phyloP scores from a whole-genome alignment of 2,113 vertebrate species.

The Deroptyus accipitrinus region DNA sequence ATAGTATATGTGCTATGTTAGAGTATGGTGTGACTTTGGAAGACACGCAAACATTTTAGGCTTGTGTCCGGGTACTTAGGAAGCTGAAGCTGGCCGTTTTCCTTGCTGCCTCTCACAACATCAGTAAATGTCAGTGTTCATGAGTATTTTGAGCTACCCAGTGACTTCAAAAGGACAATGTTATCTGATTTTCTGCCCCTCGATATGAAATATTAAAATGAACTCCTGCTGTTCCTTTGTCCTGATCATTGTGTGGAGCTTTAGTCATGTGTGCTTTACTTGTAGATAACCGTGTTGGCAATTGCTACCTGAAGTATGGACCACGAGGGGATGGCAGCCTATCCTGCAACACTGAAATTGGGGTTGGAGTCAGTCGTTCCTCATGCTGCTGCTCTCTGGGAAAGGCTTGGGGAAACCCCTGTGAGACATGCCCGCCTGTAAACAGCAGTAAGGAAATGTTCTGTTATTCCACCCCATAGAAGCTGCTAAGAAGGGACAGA shows the following conservation, averaged over 20 bases:
- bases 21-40: background rate
- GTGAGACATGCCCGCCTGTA: constrained; percentile 81
- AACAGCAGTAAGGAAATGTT: constrained; percentile 81
- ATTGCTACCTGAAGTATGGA: constrained; percentile 81
- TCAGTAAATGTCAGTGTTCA: background rate
- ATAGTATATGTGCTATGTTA: background rate
- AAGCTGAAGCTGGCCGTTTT: background rate
- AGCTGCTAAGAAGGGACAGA: background rate
- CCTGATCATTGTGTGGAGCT: background rate
- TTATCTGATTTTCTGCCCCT: background rate
- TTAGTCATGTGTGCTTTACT: background rate
- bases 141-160: background rate
- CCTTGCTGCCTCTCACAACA: background rate
- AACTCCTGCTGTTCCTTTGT: background rate
- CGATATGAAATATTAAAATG: background rate
- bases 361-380: constrained; percentile 83
- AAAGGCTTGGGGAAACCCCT: constrained; percentile 84
- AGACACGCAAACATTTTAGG: background rate
- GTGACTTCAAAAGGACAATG: background rate
- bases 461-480: background rate
- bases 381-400: constrained; percentile 86
- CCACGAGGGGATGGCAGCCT: constrained; percentile 74
- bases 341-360: constrained; percentile 83
- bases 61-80: background rate
- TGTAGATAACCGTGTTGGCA: constrained; percentile 81